Evolutionary conservation across 2,888 invertebrate genomes (phyloP), one percentile per base, ranked within the genome.

Genomic region (Eremobia ochroleuca): DNA sequence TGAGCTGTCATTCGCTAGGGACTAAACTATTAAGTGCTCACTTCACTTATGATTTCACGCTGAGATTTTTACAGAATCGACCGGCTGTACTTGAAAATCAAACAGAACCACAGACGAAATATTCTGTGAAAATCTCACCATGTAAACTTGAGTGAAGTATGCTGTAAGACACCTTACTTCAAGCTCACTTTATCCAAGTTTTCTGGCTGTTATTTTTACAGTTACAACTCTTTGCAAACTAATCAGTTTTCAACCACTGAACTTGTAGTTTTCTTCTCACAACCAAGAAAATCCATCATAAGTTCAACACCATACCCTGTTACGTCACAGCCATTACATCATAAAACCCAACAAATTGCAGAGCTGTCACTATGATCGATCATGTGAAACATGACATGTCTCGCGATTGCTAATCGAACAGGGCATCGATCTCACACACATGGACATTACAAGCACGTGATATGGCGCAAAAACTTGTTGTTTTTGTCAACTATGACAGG

Each of bases 311-410:
- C 13, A 25, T 34, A 49, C 28, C 6, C 21, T n/a, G 5, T 65
- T 69, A 66, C 58, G 68, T 72, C 64, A 77, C 67, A 73, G 5
- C 49, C 5, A 34, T 74, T 79, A 77, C 71, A 73, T 79, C 77
- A 84, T 52, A 73, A 58, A 52, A 52, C 43, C 6, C 28, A 77
- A 28, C 58, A 77, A 69, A 78, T 72, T 75, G 74, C 85, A 37
- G 65, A 80, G 61, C 67, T 73, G 85, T 69, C 72, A 79, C 5
- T 55, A 65, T 86, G 74, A 81, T 85, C 49, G 71, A 75, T 87
- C 83, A 85, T 81, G 87, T 79, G 85, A 88, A 81, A 86, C 76
- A 73, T 77, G 61, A 74, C 73, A 76, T 66, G 74, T 86, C 77
- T 69, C 58, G 68, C 81, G 81, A 68, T 72, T 68, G 74, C 61